A percentile compares a stretch with the other conserved stretches of the same genome.
Conservation (phyloP, 2,888 invertebrate species). For the Pristionchus maxplancki region DNA sequence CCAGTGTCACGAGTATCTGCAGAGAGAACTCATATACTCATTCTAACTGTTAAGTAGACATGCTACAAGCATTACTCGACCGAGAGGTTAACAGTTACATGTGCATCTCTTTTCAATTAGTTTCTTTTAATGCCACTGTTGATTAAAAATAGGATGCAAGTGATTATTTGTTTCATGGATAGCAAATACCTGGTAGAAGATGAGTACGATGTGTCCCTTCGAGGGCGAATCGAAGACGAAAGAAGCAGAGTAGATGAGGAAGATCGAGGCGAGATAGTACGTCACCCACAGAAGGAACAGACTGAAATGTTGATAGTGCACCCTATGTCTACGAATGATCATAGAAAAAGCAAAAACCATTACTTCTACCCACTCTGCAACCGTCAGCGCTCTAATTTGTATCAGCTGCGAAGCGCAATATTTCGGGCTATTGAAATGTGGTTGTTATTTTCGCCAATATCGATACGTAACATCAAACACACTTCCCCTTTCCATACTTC, state of each 20-base stretch:
- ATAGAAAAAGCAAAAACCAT: too few relatives aligned
- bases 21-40: not conserved
- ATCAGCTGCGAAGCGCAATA: too few relatives aligned
- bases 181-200: conserved; percentile 51
- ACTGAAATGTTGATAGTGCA: conserved; percentile 58
- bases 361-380: not conserved
- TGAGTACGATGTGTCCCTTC: conserved; percentile 55
- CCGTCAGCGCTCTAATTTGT: not conserved
- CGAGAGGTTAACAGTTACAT: too few relatives aligned
- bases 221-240: conserved; percentile 69
- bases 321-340: too few relatives aligned
- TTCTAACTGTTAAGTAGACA: not conserved
- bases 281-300: conserved; percentile 69
- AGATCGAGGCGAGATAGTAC: conserved; percentile 70
- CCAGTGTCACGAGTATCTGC: conserved; percentile 54
- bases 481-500: not conserved
- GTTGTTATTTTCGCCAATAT: not conserved
- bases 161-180: not conserved
- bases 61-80: too few relatives aligned
- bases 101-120: not conserved
- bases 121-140: too few relatives aligned
- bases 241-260: conserved; percentile 71
- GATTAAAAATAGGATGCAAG: too few relatives aligned
- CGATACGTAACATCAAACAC: not conserved
- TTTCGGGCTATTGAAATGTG: not conserved